These are phyloP conservation scores for Acipenser oxyrinchus DNA, from an alignment of 2,797 vertebrate genomes.

Conservation along the genomic window DNA sequence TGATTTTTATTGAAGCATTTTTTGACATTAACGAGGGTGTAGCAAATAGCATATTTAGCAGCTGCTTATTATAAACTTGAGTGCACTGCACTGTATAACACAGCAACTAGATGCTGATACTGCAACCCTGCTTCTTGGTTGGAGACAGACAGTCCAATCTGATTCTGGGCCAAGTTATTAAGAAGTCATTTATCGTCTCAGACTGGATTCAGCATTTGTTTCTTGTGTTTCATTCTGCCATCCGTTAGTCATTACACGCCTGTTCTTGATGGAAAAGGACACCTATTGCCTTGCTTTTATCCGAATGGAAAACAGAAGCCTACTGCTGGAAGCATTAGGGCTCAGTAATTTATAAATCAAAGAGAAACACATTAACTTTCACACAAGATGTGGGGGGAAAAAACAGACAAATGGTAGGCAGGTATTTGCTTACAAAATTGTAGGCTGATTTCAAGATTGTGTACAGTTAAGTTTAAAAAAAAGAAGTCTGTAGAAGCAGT, in stretches of 20 bases:
- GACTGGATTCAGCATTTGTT: constrained; percentile 32
- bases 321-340: not conserved
- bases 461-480: too few relatives aligned
- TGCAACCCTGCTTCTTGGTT: not conserved
- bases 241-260: constrained; percentile 62
- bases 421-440: too few relatives aligned
- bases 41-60: too few relatives aligned
- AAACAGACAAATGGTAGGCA: too few relatives aligned
- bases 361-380: too few relatives aligned
- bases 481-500: too few relatives aligned
- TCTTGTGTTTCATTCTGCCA: constrained; percentile 41
- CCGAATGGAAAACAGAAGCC: not conserved
- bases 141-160: not conserved
- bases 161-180: constrained; percentile 18
- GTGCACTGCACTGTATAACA: too few relatives aligned
- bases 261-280: constrained; percentile 49
- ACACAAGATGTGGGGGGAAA: too few relatives aligned
- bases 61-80: too few relatives aligned
- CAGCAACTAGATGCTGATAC: not conserved
- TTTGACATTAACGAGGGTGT: too few relatives aligned
- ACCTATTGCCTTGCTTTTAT: constrained; percentile 51
- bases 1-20: too few relatives aligned
- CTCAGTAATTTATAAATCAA: not conserved
- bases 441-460: too few relatives aligned
- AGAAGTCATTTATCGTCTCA: constrained; percentile 36